Conservation (phyloP, 1,140 invertebrate genomes). For the Tribolium castaneum region DNA sequence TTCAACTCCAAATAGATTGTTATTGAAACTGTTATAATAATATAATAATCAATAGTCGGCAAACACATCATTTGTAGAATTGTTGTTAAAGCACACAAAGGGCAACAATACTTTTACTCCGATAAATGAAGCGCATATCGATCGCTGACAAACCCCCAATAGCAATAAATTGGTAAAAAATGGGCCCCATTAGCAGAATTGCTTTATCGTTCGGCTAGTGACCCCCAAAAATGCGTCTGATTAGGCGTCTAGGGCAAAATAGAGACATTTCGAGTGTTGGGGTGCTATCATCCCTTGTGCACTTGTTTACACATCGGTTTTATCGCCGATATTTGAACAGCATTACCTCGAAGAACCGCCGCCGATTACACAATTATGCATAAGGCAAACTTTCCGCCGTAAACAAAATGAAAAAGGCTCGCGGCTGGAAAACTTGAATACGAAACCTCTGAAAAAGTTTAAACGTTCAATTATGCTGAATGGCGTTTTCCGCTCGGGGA, state of each 20-base stretch:
- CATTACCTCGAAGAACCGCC: background rate
- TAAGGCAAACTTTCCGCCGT: background rate
- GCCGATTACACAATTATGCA: background rate
- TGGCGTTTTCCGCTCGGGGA: background rate
- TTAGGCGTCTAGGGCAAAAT: background rate
- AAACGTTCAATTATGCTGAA: background rate
- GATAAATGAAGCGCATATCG: no score
- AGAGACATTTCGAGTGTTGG: slow-evolving; percentile 9
- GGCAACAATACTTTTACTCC: no score
- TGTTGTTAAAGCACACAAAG: no score
- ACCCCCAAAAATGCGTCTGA: background rate
- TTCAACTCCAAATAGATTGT: background rate
- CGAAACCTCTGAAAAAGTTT: background rate
- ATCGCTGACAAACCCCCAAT: background rate
- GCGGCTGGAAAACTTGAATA: no score
- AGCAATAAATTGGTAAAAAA: background rate
- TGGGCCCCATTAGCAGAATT: background rate
- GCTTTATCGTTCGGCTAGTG: background rate
- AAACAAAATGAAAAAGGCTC: background rate
- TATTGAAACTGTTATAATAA: background rate
- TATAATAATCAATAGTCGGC: background rate
- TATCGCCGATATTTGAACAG: slow-evolving; percentile 9
- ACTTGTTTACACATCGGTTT: background rate
- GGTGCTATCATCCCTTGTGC: background rate
- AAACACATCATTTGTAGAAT: background rate